Evolutionary conservation across 2,888 invertebrate genomes (phyloP).

Genomic region (Microctonus hyperodae): DNA sequence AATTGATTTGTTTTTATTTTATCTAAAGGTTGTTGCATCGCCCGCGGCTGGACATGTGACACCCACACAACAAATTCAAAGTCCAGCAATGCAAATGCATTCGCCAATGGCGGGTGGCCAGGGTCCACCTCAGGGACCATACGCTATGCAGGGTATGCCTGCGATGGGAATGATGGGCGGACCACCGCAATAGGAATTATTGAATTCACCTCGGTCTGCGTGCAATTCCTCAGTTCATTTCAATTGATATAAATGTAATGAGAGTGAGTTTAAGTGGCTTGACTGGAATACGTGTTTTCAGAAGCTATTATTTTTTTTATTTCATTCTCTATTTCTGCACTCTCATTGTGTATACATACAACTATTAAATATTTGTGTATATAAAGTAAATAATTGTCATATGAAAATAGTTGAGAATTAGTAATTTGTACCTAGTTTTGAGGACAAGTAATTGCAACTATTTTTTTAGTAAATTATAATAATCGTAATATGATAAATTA

Average conservation of each 20-base stretch:
- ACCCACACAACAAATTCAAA: constrained; percentile 67
- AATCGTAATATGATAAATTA: constrained; percentile 26
- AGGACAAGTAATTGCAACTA: neutral
- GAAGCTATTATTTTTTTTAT: neutral
- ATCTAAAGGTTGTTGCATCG: constrained; percentile 62
- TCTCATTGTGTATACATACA: neutral
- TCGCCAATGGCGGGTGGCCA: constrained; percentile 66
- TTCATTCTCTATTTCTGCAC: neutral
- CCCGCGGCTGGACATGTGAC: constrained; percentile 64
- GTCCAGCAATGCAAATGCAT: constrained; percentile 69
- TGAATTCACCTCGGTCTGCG: constrained; percentile 47
- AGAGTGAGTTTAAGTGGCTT: neutral
- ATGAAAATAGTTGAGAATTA: neutral
- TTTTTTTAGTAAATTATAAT: neutral
- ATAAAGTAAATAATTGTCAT: neutral
- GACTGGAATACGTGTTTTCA: constrained; percentile 2
- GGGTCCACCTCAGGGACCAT: constrained; percentile 58
- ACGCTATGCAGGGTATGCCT: constrained; percentile 58
- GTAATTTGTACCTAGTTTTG: neutral
- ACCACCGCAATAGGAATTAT: constrained; percentile 58
- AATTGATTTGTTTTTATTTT: neutral
- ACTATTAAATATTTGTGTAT: neutral
- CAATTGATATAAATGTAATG: constrained; percentile 33
- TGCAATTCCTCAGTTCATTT: constrained; percentile 46
- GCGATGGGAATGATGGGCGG: constrained; percentile 61